Evolutionary conservation across 1,140 invertebrate species (phyloP), one percentile per base, ranked within the genome.

Genomic region (Calephelis nemesis): DNA sequence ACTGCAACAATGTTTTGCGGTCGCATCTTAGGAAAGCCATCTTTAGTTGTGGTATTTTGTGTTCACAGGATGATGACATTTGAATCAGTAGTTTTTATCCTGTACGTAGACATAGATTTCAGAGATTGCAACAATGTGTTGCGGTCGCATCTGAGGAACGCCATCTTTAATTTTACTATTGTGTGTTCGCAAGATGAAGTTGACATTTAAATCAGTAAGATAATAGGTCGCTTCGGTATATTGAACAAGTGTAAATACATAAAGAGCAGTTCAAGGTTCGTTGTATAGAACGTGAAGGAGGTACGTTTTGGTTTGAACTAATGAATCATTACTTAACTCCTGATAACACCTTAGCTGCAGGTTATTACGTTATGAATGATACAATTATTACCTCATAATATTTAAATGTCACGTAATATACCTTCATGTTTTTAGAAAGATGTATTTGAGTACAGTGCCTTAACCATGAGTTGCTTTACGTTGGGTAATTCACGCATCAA

Each of bases 351-450:
- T 19, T 54, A 54, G 30, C 15, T 54, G 52, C 52, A 54, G 8
- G 52, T 4, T 30, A 30, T 54, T 54, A 54, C 9, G 52, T 54
- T 54, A 54, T 54, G 9, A 54, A 5, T 13, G 4, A 54, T 54
- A 19, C 15, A 54, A 54, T 54, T 54, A 30, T 54, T 54, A 54
- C 52, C 52, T 54, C 52, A 54, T 54, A 30, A 30, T 54, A 30
- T 10, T 7, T 54, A 19, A 54, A 54, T 54, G 52, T 54, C 52
- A 54, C 52, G 50, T 50, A 63, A 58, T 69, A 54, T 64, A 65
- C 30, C 30, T 64, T 65, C 54, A 54, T 42, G 3, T 8, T 54
- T 30, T 30, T 30, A 30, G 30, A 30, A 30, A 30, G 30, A 30
- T 30, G 30, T 30, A 30, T 30, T 30, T 30, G 19, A 3, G 19